phyloP scores from a whole-genome alignment of 2,888 invertebrate species.

The Plemyria rubiginata region DNA sequence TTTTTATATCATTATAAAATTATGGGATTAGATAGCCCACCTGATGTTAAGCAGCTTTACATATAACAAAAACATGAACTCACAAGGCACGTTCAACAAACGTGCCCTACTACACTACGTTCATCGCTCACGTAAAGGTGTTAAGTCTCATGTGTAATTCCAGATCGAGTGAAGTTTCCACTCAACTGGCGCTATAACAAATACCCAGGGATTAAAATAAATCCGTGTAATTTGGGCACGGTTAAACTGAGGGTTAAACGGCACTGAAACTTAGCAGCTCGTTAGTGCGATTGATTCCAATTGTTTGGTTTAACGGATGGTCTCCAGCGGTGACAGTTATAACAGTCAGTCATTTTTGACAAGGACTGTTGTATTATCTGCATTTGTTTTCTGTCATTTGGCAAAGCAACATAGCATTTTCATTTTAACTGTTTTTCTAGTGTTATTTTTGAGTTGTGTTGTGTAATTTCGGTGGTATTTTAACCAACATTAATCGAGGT shows the following conservation, averaged over 20 bases:
- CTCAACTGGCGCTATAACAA: neutral
- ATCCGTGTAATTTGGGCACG: slow-evolving; percentile 10
- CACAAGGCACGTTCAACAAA: neutral
- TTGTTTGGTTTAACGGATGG: slow-evolving; percentile 11
- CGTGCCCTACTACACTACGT: neutral
- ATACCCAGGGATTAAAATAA: slow-evolving; percentile 14
- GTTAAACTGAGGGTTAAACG: slow-evolving; percentile 22
- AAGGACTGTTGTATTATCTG: too few relatives aligned
- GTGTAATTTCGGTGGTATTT: too few relatives aligned
- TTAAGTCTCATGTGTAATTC: neutral
- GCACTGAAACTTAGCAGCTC: slow-evolving; percentile 23
- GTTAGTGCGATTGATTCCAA: slow-evolving; percentile 30
- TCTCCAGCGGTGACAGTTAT: neutral
- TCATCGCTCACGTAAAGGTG: neutral
- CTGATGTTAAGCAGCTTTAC: too few relatives aligned
- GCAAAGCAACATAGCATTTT: too few relatives aligned
- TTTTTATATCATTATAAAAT: too few relatives aligned
- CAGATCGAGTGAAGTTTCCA: neutral
- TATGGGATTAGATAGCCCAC: too few relatives aligned
- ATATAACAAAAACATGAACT: too few relatives aligned
- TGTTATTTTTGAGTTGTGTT: too few relatives aligned
- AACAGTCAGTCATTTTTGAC: neutral
- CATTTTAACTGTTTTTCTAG: too few relatives aligned
- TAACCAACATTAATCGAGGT: too few relatives aligned
- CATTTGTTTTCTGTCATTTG: too few relatives aligned